Conservation (phyloP, 1,140 invertebrate species). For the Atopsyche davidsoni region DNA sequence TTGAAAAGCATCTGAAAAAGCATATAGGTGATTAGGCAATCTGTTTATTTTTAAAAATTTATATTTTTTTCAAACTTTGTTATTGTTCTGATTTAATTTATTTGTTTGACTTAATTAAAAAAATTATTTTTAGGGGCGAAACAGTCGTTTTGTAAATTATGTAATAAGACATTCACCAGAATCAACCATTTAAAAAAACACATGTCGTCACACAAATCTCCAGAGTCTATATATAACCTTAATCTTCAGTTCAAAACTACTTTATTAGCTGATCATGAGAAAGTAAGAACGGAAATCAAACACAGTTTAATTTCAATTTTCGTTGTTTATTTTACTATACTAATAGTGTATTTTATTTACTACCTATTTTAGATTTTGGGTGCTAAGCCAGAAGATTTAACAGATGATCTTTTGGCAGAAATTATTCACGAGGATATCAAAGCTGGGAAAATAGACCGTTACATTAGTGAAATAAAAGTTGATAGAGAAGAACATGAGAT, state of each 20-base stretch:
- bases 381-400: slow-evolving; percentile 8
- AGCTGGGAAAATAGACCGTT: slow-evolving; percentile 17
- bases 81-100: slow-evolving; percentile 1
- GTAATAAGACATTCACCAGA: slow-evolving; percentile 29
- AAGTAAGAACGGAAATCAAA: slow-evolving; percentile 12
- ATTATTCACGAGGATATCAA: slow-evolving; percentile 25
- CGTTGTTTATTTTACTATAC: slow-evolving; percentile 3
- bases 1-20: slow-evolving; percentile 22
- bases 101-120: not conserved
- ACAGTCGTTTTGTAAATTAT: slow-evolving; percentile 27
- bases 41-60: slow-evolving; percentile 8
- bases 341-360: not conserved
- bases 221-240: slow-evolving; percentile 16
- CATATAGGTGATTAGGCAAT: slow-evolving; percentile 13
- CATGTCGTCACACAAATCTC: slow-evolving; percentile 18
- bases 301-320: not conserved
- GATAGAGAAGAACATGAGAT: slow-evolving; percentile 9
- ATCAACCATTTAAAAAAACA: slow-evolving; percentile 25
- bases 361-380: slow-evolving; percentile 4
- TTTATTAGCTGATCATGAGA: slow-evolving; percentile 23
- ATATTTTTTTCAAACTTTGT: not conserved
- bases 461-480: slow-evolving; percentile 22
- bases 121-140: slow-evolving; percentile 19
- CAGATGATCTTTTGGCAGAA: slow-evolving; percentile 17
- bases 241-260: slow-evolving; percentile 20